Conservation (phyloP, 2,888 invertebrate genomes). For the Tigriopus californicus region DNA sequence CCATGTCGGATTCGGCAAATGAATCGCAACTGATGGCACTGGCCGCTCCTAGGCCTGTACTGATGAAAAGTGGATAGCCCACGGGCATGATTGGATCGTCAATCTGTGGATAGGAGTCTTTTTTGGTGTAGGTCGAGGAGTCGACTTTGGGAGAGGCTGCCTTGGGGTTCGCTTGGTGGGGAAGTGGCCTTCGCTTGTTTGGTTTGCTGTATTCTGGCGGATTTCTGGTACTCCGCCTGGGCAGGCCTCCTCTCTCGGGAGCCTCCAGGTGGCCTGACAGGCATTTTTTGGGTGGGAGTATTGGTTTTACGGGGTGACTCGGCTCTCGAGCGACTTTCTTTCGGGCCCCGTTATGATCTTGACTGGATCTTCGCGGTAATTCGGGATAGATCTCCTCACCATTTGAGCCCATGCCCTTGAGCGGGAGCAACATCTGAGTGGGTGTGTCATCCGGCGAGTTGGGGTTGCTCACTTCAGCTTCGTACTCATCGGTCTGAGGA, state of each 20-base stretch:
- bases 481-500: conserved; percentile 1
- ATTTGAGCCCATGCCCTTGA: too few relatives aligned
- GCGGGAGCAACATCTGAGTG: too few relatives aligned
- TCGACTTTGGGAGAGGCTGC: conserved; percentile 31
- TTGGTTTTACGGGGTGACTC: too few relatives aligned
- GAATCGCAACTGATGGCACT: not conserved
- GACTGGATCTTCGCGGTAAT: too few relatives aligned
- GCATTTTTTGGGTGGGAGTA: too few relatives aligned
- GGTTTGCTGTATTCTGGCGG: too few relatives aligned
- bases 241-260: too few relatives aligned
- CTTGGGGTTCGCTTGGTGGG: conserved; percentile 20
- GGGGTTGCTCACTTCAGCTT: not conserved
- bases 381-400: too few relatives aligned
- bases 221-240: too few relatives aligned
- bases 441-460: not conserved
- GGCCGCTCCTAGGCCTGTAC: not conserved
- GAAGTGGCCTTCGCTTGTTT: not conserved
- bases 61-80: conserved; percentile 11
- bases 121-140: conserved; percentile 46
- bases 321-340: too few relatives aligned
- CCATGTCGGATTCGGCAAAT: not conserved
- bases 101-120: not conserved
- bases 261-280: too few relatives aligned
- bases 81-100: conserved; percentile 2
- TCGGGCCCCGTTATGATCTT: too few relatives aligned